Percentiles rank a stretch among this genome's conserved stretches.
Evolutionary conservation across 2,888 invertebrate species (phyloP).

Genomic region (Macrostomum cliftonense): DNA sequence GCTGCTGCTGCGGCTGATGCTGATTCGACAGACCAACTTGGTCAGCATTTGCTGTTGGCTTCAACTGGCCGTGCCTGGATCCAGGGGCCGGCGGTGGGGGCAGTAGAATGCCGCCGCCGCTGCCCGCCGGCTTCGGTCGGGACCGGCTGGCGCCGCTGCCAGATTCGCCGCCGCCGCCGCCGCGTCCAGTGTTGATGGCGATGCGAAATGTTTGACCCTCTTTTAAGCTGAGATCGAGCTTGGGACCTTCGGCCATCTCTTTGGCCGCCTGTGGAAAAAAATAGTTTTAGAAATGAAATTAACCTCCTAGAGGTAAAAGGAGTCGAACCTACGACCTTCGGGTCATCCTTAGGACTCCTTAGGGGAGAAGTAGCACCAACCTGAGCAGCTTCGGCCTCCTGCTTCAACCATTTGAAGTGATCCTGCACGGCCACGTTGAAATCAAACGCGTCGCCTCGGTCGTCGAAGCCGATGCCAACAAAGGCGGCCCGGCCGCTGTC

Average conservation of each 20-base stretch:
- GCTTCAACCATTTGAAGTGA: conserved; percentile 56
- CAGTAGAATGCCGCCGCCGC: background rate
- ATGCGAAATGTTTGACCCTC: conserved; percentile 98
- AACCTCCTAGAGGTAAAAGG: no score
- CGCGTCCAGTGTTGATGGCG: conserved; percentile 49
- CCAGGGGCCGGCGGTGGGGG: conserved; percentile 3
- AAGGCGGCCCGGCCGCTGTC: conserved; percentile 57
- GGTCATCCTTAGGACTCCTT: no score
- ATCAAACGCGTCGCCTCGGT: conserved; percentile 94
- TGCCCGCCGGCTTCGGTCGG: background rate
- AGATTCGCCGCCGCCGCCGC: conserved; percentile 19
- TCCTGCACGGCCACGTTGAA: conserved; percentile 92
- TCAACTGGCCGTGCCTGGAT: no score
- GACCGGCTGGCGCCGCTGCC: conserved; percentile 22
- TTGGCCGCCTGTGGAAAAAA: conserved; percentile 45
- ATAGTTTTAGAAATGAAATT: no score
- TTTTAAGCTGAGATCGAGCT: conserved; percentile 85
- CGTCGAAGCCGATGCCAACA: conserved; percentile 88
- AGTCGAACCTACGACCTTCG: no score
- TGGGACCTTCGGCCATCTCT: conserved; percentile 47
- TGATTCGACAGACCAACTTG: no score
- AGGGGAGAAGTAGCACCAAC: no score
- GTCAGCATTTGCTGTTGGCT: no score
- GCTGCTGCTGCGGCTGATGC: no score
- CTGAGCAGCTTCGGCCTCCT: no score